phyloP scores from a whole-genome alignment of 2,113 vertebrate species.

The Rhynchomys soricoides region DNA sequence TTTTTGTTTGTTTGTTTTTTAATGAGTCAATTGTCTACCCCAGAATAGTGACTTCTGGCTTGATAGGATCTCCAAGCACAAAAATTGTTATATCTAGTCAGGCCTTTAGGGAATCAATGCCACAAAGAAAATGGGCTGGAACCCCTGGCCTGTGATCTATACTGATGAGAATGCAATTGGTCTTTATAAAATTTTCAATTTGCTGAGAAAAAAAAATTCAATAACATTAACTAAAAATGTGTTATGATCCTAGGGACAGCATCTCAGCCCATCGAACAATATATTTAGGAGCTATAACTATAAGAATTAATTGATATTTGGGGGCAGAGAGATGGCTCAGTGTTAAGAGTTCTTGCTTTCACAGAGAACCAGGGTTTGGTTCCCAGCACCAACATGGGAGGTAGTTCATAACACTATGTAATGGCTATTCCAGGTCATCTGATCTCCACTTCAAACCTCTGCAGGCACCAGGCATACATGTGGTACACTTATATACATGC shows the following conservation, averaged over 20 bases:
- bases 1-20: neutral
- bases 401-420: neutral
- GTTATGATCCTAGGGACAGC: neutral
- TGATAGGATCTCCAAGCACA: neutral
- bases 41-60: neutral
- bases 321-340: neutral
- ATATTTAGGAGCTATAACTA: constrained; percentile 33
- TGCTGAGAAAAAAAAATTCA: neutral
- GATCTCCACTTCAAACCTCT: neutral
- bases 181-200: constrained; percentile 17
- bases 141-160: neutral
- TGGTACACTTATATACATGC: no score
- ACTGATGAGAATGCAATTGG: neutral
- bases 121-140: neutral
- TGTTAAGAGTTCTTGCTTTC: neutral
- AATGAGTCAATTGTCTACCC: neutral
- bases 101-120: neutral
- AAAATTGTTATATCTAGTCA: neutral
- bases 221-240: constrained; percentile 21
- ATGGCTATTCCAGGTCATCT: neutral
- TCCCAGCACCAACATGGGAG: neutral
- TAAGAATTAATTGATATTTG: constrained; percentile 27
- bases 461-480: neutral
- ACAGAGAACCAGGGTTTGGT: neutral
- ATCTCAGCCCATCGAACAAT: neutral